A percentile compares a stretch with the other conserved stretches of the same genome.
These are phyloP conservation scores for Listrodromus nycthemerus DNA, from an alignment of 2,888 invertebrate species.

Conservation along the genomic window DNA sequence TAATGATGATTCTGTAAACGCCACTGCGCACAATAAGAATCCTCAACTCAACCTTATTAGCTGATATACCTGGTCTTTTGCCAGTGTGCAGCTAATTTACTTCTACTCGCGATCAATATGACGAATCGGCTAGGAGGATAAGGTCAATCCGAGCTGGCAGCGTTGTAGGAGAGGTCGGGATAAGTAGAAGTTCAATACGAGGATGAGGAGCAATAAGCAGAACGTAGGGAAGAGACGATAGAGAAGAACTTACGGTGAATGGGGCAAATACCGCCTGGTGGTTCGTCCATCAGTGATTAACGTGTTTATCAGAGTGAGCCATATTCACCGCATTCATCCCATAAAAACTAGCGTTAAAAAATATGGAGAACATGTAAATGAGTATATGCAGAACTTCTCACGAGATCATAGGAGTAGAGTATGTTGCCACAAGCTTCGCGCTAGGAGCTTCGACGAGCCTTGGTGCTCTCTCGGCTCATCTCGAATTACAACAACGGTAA, in stretches of 20 bases:
- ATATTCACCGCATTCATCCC: background rate
- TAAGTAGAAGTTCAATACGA: background rate
- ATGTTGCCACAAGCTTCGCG: slow-evolving; percentile 27
- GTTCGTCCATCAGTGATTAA: background rate
- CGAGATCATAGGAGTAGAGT: slow-evolving; percentile 38
- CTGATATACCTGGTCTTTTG: background rate
- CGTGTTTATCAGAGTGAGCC: background rate
- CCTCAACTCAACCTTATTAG: background rate
- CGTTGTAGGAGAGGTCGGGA: background rate
- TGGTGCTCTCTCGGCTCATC: slow-evolving; percentile 53
- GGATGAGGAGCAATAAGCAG: background rate
- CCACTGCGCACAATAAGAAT: background rate
- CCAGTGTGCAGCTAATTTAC: background rate
- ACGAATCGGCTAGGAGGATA: background rate
- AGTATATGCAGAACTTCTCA: slow-evolving; percentile 49
- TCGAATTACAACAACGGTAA: slow-evolving; percentile 58
- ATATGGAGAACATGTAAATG: slow-evolving; percentile 7
- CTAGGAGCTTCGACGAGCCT: slow-evolving; percentile 61
- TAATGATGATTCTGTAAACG: background rate
- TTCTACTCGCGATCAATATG: background rate
- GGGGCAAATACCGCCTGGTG: background rate
- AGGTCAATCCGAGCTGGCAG: background rate
- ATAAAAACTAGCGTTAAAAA: background rate
- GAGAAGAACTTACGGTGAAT: background rate
- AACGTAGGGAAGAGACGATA: background rate